These are phyloP conservation scores for Danio jaintianensis DNA, from an alignment of 2,797 vertebrate species.

Conservation along the genomic window DNA sequence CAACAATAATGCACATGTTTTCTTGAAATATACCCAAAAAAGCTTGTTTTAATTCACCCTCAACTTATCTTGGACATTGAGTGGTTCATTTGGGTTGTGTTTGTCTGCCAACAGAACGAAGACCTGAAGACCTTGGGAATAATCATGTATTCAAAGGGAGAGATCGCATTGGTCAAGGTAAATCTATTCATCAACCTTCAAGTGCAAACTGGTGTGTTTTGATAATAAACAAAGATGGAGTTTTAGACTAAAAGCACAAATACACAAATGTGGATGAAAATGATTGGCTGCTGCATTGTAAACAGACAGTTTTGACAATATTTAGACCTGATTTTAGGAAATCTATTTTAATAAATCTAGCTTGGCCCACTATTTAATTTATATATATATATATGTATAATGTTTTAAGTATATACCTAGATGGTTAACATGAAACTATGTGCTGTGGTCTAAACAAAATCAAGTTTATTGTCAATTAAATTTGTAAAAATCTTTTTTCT, in stretches of 20 bases:
- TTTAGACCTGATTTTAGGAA: not conserved
- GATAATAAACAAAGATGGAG: not conserved
- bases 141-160: constrained; percentile 73
- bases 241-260: not conserved
- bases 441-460: too few relatives aligned
- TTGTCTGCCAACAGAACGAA: constrained; percentile 72
- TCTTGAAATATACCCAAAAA: constrained; percentile 1
- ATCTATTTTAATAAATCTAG: too few relatives aligned
- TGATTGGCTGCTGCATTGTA: not conserved
- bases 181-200: constrained; percentile 46
- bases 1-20: constrained; percentile 20
- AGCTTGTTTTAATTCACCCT: constrained; percentile 52
- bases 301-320: not conserved
- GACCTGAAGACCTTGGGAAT: constrained; percentile 78
- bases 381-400: too few relatives aligned
- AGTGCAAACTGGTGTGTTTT: not conserved
- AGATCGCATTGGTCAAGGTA: constrained; percentile 75
- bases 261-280: not conserved
- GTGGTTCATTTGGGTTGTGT: constrained; percentile 57
- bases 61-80: constrained; percentile 41
- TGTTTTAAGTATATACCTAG: too few relatives aligned
- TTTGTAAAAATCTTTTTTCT: too few relatives aligned
- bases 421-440: too few relatives aligned
- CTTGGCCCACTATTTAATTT: too few relatives aligned
- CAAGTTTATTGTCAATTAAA: too few relatives aligned